Base-by-base conservation (phyloP, 2,797 vertebrate genomes). In the Euphonia xanthogaster region DNA sequence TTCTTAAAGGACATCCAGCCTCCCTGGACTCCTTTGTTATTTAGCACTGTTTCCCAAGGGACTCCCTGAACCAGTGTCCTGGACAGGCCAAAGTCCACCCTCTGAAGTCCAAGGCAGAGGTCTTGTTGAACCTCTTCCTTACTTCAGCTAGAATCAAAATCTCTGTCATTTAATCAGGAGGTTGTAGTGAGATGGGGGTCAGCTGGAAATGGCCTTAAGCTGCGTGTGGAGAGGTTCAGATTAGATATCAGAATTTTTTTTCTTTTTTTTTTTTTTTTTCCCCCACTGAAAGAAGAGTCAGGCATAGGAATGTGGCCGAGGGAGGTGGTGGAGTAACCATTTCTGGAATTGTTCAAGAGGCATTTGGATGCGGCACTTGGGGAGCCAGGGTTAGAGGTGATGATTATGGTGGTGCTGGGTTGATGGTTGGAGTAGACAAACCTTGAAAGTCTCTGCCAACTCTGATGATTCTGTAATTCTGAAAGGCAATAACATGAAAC, bases 161-260 rank as follows among this genome's bases (percentile, higher is more conserved):
- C 10, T 51, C 28, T 76, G 13, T 21, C 24, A 77, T 54, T 54
- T 35, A 40, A 24, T 23, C 35, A 62, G 33, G 8, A 70, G 25
- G 17, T 2, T 54, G 33, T 23, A 55, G 40, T 27, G 55, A 62
- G 40, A 40, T 23, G 10, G 18, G 18, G 3, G 6, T 70, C 55
- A 70, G 8, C 3, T 0, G 0, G 40, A 77, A 70, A 77, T 15
- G 40, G 40, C 25, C 14, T 30, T 31, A 31, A 61, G 6, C 12
- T 48, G 48, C 0, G 0, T 0, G 0, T 10, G 35, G 31, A 54
- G 17, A 54, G 14, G 12, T 55, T 55, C 22, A 55, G 53, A 23
- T n/a, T 33, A 55, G 14, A 23, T 33, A 55, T 33, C 33, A 33
- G 53, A n/a, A 22, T 40, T 61, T 30, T 27, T 31, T 12, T 7